These are phyloP conservation scores for Melanargia galathea DNA, from an alignment of 2,888 invertebrate species.

Conservation along the genomic window DNA sequence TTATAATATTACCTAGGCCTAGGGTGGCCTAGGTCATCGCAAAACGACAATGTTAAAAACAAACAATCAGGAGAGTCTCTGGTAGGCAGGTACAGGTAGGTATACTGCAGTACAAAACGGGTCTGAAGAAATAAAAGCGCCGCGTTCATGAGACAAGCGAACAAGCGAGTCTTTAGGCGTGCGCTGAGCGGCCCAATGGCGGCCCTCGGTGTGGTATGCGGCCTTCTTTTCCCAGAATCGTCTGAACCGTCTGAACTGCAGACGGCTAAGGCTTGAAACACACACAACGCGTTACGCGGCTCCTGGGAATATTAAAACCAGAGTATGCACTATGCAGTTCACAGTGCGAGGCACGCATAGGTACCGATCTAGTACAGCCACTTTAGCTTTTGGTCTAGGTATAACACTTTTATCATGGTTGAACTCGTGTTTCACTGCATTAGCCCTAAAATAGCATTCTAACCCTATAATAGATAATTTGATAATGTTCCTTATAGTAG, in stretches of 20 bases:
- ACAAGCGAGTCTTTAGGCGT: conserved; percentile 52
- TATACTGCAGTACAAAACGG: conserved; percentile 31
- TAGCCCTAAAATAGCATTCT: too few relatives aligned
- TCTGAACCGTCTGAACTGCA: conserved; percentile 54
- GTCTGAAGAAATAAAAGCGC: conserved; percentile 41
- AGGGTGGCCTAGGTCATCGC: background rate
- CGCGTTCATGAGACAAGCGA: conserved; percentile 41
- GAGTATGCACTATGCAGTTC: background rate
- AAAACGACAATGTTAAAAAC: conserved; percentile 19
- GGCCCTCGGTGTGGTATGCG: conserved; percentile 69
- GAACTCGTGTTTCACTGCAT: too few relatives aligned
- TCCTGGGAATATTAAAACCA: background rate
- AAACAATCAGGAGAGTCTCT: conserved; percentile 19
- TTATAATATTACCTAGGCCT: background rate
- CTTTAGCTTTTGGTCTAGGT: too few relatives aligned
- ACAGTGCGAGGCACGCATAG: background rate
- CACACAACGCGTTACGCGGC: background rate
- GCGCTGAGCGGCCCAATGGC: conserved; percentile 63
- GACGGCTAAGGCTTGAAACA: conserved; percentile 18
- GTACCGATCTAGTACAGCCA: background rate
- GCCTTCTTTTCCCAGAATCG: conserved; percentile 78
- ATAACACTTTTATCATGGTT: too few relatives aligned
- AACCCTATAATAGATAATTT: too few relatives aligned
- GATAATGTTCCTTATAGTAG: too few relatives aligned
- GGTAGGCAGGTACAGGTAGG: background rate